Percentiles rank a stretch among this genome's conserved stretches.
These are phyloP conservation scores for Anarhynchus alexandrinus DNA, from an alignment of 2,113 vertebrate species.

Conservation along the genomic window DNA sequence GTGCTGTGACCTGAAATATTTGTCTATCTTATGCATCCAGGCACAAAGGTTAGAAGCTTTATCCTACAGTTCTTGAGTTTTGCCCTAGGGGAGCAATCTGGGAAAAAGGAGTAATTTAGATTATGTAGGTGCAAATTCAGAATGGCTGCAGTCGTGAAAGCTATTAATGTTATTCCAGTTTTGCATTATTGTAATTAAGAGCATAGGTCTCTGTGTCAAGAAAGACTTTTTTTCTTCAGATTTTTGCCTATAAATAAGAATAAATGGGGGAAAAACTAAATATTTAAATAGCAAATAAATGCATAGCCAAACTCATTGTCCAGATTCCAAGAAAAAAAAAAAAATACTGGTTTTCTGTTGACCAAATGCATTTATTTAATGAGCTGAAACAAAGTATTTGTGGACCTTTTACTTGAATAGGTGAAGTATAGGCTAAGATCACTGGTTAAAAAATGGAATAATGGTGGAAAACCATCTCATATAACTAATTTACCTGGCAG, in stretches of 20 bases:
- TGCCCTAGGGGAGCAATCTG: background rate
- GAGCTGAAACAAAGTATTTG: background rate
- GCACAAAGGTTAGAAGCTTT: background rate
- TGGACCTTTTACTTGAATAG: background rate
- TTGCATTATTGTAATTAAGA: background rate
- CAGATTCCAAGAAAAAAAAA: accelerated
- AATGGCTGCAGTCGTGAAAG: background rate
- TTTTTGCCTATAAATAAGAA: background rate
- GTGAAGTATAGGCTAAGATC: background rate
- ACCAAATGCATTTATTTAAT: background rate
- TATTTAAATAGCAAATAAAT: background rate
- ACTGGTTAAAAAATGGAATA: background rate
- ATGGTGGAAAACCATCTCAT: background rate
- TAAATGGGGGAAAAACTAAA: background rate
- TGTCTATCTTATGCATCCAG: background rate
- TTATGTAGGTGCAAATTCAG: accelerated
- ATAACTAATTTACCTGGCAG: background rate
- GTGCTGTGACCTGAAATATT: background rate
- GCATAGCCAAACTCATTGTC: background rate
- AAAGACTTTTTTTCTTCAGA: background rate
- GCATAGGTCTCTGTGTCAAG: background rate
- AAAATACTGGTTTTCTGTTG: background rate
- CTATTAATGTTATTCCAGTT: background rate
- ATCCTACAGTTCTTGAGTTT: background rate
- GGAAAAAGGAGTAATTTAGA: background rate